Conservation (phyloP, 2,113 vertebrate genomes). For the Thymallus thymallus region DNA sequence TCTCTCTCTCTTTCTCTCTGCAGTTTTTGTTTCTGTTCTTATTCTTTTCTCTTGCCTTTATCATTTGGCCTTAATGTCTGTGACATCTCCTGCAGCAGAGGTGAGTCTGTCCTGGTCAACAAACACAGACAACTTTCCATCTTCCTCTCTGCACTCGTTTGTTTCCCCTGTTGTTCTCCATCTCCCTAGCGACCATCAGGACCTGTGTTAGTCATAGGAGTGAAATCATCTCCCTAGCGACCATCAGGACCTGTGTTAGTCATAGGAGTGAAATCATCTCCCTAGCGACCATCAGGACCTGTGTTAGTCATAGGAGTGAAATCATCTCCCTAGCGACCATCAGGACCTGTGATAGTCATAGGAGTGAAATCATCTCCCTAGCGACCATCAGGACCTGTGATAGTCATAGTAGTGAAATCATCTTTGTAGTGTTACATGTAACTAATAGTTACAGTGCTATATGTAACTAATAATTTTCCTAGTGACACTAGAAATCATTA, state of each 20-base stretch:
- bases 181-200: background rate
- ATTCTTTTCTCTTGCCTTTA: conserved; percentile 95
- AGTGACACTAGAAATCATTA: too few relatives aligned
- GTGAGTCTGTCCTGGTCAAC: conserved; percentile 71
- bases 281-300: background rate
- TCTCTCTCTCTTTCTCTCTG: conserved; percentile 23
- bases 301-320: background rate
- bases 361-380: background rate
- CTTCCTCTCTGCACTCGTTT: conserved; percentile 14
- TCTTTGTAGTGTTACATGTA: background rate
- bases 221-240: background rate
- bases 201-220: background rate
- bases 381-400: background rate
- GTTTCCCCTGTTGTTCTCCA: background rate
- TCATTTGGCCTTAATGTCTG: conserved; percentile 93
- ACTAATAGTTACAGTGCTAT: background rate
- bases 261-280: background rate
- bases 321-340: too few relatives aligned
- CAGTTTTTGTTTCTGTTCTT: conserved; percentile 94
- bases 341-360: background rate
- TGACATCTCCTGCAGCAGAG: conserved; percentile 78
- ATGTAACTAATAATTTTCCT: background rate
- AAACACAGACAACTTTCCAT: background rate
- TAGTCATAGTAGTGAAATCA: background rate
- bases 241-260: background rate